phyloP scores from a whole-genome alignment of 30 jellyfish, hydroid and myxozoan genomes.

The Cassiopea xamachana region DNA sequence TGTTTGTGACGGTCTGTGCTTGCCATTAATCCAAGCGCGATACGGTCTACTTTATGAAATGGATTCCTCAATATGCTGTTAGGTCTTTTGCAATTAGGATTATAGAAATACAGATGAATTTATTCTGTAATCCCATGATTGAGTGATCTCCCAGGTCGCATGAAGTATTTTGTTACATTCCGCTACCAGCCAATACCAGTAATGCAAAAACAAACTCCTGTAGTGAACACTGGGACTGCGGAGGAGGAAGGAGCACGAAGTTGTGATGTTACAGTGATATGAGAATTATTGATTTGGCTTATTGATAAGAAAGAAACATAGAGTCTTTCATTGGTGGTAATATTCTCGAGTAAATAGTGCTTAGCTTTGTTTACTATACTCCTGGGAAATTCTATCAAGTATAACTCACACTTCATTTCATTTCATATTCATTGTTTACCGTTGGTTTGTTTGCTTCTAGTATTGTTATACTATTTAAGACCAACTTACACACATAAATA shows the following conservation, averaged over 20 bases:
- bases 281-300: too few species aligned
- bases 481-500: too few species aligned
- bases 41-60: slow-evolving; percentile 60
- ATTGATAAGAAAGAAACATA: too few species aligned
- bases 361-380: too few species aligned
- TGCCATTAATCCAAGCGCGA: slow-evolving; percentile 63
- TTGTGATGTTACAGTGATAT: too few species aligned
- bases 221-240: background rate
- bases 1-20: slow-evolving; percentile 42
- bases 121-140: slow-evolving; percentile 57
- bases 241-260: background rate
- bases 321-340: too few species aligned
- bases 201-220: background rate
- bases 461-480: too few species aligned
- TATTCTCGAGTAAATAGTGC: too few species aligned
- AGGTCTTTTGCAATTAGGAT: slow-evolving; percentile 69
- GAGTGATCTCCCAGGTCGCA: slow-evolving; percentile 61
- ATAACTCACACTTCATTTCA: too few species aligned
- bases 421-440: too few species aligned
- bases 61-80: slow-evolving; percentile 69
- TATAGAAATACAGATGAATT: slow-evolving; percentile 48
- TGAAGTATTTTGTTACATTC: slow-evolving; percentile 45
- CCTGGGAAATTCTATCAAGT: too few species aligned
- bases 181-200: slow-evolving; percentile 30
- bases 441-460: too few species aligned